Evolutionary conservation across 2,797 vertebrate genomes (phyloP).

Genomic region (Catamblyrhynchus diadema): DNA sequence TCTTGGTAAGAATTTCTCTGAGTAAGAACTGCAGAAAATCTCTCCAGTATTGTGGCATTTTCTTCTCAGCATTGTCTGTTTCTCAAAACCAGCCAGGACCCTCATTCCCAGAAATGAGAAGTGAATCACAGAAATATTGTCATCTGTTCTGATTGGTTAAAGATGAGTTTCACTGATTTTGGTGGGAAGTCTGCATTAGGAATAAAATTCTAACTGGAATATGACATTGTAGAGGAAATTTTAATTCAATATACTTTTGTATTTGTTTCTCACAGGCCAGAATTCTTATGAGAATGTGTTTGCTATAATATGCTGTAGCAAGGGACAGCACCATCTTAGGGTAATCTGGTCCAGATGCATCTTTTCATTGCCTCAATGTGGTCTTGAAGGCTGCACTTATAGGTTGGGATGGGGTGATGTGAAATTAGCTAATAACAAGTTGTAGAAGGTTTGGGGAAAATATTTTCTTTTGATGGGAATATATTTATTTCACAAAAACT

Average conservation of each 20-base stretch:
- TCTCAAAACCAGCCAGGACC: background rate
- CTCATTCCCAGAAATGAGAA: background rate
- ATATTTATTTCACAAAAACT: background rate
- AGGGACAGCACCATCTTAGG: background rate
- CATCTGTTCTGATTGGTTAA: background rate
- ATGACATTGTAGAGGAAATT: background rate
- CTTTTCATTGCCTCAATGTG: background rate
- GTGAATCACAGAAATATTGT: background rate
- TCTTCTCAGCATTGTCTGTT: background rate
- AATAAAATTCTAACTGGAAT: background rate
- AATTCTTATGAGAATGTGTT: background rate
- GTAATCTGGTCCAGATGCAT: background rate
- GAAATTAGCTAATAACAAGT: background rate
- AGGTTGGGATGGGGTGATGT: background rate
- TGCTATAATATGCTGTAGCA: background rate
- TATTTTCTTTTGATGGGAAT: background rate
- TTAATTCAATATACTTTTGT: background rate
- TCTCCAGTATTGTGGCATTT: background rate
- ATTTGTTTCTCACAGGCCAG: background rate
- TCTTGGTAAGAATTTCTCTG: slow-evolving; percentile 26
- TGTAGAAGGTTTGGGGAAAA: background rate
- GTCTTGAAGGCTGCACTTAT: background rate
- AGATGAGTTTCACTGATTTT: background rate
- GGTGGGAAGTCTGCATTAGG: background rate
- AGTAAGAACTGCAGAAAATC: background rate